Evolutionary conservation across 2,113 vertebrate genomes (phyloP), one percentile per base, ranked within the genome.

Genomic region (Podarcis cretensis): DNA sequence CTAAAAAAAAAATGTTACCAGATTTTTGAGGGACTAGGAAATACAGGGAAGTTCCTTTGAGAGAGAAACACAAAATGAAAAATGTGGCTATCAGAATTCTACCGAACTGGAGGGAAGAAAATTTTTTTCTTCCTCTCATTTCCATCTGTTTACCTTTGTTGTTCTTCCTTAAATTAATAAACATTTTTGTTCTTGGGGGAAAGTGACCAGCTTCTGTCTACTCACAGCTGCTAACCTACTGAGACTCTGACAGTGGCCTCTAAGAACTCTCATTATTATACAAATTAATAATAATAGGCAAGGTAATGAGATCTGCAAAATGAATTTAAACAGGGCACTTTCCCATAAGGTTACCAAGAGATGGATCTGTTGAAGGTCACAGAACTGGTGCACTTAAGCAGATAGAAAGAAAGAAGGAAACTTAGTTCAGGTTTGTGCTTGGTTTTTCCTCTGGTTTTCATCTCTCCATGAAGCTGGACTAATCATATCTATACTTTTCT

Each of bases 281-380:
- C 71, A 88, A 88, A 83, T 76, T 88, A 83, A 83, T 83, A 88
- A 82, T 74, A 83, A 76, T 48, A 83, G 69, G 35, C 12, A 6
- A 88, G 57, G 69, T 88, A 66, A 83, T 83, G 37, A 88, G 71
- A 88, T 88, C 74, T 76, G 40, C 57, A 88, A 83, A 83, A 83
- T 76, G 87, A 88, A 83, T 77, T 65, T 63, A 66, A 82, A 27
- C 37, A 54, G 6, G 13, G n/a, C 35, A 83, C 21, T 83, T 66
- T 66, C 57, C 43, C 40, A 83, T 76, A 76, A 32, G 13, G 5
- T 79, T 88, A 65, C 71, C 54, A 63, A 82, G 80, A 48, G 48
- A 88, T 65, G 27, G 27, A 65, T n/a, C 30, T 66, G 37, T 57
- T 48, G 27, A 83, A 77, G 40, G 23, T 77, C 87, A 88, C 13